phyloP scores from a whole-genome alignment of 92 coral and sea anemone genomes.

The Phenganax marumi region DNA sequence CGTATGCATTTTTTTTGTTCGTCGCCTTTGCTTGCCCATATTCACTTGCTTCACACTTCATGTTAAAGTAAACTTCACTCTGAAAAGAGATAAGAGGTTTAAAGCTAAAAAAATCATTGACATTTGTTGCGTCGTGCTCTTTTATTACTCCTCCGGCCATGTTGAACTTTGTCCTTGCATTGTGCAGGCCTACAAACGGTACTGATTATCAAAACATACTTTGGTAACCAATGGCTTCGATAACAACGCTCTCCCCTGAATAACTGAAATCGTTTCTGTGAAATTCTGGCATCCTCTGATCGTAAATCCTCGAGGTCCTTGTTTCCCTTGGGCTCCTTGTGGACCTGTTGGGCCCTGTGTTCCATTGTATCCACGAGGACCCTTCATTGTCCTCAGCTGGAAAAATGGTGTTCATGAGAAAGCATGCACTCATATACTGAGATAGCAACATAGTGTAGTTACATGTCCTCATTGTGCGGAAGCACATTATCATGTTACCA shows the following conservation, averaged over 20 bases:
- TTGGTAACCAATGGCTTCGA: too few relatives aligned
- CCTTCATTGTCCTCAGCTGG: slow-evolving; percentile 25
- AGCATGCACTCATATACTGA: not conserved
- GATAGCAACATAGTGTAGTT: too few relatives aligned
- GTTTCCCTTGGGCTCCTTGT: slow-evolving; percentile 35
- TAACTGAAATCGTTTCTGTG: not conserved
- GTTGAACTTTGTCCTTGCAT: not conserved
- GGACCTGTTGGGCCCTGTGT: slow-evolving; percentile 42
- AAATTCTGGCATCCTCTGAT: not conserved
- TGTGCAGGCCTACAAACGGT: too few relatives aligned
- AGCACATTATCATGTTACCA: too few relatives aligned
- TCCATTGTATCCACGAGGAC: slow-evolving; percentile 48
- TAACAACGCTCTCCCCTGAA: not conserved
- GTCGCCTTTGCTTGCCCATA: not conserved
- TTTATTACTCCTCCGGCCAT: not conserved
- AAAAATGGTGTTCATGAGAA: not conserved
- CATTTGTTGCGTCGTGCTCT: not conserved
- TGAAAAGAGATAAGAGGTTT: not conserved
- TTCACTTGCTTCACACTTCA: not conserved
- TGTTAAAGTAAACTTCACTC: not conserved
- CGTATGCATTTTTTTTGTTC: not conserved
- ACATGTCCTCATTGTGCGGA: too few relatives aligned
- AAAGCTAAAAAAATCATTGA: not conserved
- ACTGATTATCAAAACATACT: too few relatives aligned
- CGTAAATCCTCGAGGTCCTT: slow-evolving; percentile 28